Percentiles rank a stretch among this genome's conserved stretches.
phyloP scores from a whole-genome alignment of 2,797 vertebrate species.

The Sitta carolinensis region DNA sequence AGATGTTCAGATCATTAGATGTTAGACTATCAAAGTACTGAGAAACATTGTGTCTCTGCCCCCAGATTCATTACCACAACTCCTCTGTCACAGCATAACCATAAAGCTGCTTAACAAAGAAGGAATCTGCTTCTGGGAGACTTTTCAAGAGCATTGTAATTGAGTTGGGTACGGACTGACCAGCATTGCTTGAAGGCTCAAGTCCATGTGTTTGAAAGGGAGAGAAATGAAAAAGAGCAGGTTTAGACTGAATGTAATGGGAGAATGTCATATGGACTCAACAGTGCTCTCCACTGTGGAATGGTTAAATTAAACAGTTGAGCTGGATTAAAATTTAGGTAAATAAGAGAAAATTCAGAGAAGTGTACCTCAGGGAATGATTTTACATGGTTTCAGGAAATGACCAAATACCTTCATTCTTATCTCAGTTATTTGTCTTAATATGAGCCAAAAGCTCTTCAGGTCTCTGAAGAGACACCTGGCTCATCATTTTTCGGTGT shows the following conservation, averaged over 20 bases:
- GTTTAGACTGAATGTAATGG: not conserved
- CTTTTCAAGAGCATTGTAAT: not conserved
- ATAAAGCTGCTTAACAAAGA: not conserved
- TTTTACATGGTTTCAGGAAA: slow-evolving; percentile 14
- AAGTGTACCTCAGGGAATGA: not conserved
- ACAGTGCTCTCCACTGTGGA: not conserved
- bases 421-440: not conserved
- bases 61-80: not conserved
- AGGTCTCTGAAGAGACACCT: not conserved
- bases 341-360: slow-evolving; percentile 9
- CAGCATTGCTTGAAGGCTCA: not conserved
- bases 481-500: not conserved
- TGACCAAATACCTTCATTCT: not conserved
- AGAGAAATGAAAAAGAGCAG: not conserved
- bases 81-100: not conserved
- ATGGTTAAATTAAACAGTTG: not conserved
- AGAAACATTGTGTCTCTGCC: not conserved
- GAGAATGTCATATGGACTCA: not conserved
- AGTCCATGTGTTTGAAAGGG: not conserved
- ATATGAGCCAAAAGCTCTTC: not conserved
- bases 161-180: not conserved
- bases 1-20: not conserved
- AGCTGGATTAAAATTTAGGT: not conserved
- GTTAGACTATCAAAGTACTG: not conserved
- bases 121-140: not conserved